Evolutionary conservation across 2,888 invertebrate species (phyloP), one percentile per base, ranked within the genome.

Genomic region (Branchellion lobata): DNA sequence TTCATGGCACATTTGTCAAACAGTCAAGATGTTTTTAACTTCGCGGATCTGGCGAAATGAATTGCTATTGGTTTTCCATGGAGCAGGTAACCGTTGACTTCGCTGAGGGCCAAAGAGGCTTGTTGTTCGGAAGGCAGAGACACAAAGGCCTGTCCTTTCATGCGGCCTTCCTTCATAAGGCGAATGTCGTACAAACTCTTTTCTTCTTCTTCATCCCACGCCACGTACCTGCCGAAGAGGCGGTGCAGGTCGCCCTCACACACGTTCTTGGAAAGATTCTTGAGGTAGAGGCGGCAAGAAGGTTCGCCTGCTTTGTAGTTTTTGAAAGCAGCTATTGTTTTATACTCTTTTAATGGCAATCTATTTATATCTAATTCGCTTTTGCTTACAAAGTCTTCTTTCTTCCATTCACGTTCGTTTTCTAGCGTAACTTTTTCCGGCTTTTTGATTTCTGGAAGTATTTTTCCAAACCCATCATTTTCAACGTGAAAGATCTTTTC

Each of bases 111-210:
- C 82, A 89, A 89, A 85, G 92, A 91, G 0, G 94, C 93, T 84
- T 90, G 88, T 72, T 89, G 89, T 21, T 91, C 89, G 84, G 90
- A 91, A 78, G 93, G 93, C 79, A 95, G 90, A 0, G 94, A 94
- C 0, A 96, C 90, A 90, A 96, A 96, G 0, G 94, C 95, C 88
- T 96, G 96, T 0, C 96, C 96, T 88, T 95, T 96, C 96, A 96
- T 96, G 85, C 94, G 90, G 0, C 96, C 96, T 87, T 94, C 94
- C 85, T 94, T 93, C 95, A 96, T 94, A 21, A 95, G 90, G 84
- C 93, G 90, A 2, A 96, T 91, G 86, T 90, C 89, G 85, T 90
- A 91, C 85, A 90, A 90, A 83, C 82, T 84, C 77, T 82, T 82
- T 72, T 89, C 88, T 65, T 86, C 86, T 77, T 89, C 88, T 72